These are phyloP conservation scores for Heterochromis multidens DNA, from an alignment of 2,113 vertebrate species.

Conservation along the genomic window DNA sequence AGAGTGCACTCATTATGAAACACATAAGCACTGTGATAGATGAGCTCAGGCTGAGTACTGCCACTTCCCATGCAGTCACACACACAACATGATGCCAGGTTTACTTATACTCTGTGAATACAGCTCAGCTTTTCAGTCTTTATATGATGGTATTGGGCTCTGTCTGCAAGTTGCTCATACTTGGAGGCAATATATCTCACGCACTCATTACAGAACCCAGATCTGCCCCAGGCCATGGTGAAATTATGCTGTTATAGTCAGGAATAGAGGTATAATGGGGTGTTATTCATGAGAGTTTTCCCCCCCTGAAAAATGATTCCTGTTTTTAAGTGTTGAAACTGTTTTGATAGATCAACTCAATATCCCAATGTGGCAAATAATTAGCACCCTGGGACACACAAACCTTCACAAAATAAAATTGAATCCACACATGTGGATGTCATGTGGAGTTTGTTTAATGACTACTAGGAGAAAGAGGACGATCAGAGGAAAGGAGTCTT, in stretches of 20 bases:
- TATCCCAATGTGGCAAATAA: not conserved
- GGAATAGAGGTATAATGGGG: not conserved
- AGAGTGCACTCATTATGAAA: constrained; percentile 19
- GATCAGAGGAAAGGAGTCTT: not conserved
- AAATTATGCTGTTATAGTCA: constrained; percentile 20
- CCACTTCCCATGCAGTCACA: not conserved
- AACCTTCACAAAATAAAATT: not conserved
- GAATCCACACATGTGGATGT: not conserved
- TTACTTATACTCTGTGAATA: not conserved
- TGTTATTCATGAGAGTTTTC: not conserved
- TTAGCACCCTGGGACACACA: not conserved
- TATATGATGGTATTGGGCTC: not conserved
- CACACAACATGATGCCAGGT: not conserved
- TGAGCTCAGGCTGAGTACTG: not conserved
- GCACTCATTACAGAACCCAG: not conserved
- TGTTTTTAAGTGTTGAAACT: not conserved
- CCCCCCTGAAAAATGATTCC: not conserved
- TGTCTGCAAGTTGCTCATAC: constrained; percentile 12
- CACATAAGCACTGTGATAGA: constrained; percentile 15
- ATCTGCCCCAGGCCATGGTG: not conserved
- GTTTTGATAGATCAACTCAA: not conserved
- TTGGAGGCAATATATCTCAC: not conserved
- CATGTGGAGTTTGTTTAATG: not conserved
- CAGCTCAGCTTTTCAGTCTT: not conserved
- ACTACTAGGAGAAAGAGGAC: not conserved